Conservation (phyloP, 1,140 invertebrate species). For the Leptinotarsa texana region DNA sequence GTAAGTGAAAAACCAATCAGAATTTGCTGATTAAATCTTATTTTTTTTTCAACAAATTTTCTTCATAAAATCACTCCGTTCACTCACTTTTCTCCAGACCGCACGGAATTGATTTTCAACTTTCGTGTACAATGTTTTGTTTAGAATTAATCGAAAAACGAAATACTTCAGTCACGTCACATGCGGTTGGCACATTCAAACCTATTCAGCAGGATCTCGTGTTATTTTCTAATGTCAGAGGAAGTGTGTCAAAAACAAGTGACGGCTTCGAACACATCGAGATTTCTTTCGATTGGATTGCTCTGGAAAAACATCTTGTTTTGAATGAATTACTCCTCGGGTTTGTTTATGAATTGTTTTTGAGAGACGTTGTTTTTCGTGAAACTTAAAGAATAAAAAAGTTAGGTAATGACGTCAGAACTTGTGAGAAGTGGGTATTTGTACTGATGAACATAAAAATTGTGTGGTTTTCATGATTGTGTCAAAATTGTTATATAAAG, state of each 20-base stretch:
- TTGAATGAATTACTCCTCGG: background rate
- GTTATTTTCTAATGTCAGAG: constrained; percentile 20
- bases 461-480: no score
- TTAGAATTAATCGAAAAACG: constrained; percentile 10
- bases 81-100: background rate
- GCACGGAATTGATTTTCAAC: constrained; percentile 2
- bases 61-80: background rate
- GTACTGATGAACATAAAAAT: no score
- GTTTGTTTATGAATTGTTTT: no score
- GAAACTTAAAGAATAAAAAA: no score
- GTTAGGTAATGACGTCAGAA: no score
- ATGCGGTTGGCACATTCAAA: constrained; percentile 5
- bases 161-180: constrained; percentile 15
- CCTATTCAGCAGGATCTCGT: background rate
- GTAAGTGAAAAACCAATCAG: no score
- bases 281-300: background rate
- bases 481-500: no score
- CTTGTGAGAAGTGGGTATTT: no score
- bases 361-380: no score
- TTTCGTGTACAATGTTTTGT: constrained; percentile 19
- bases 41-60: background rate
- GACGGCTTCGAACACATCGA: constrained; percentile 16
- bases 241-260: constrained; percentile 24
- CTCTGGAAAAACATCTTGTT: background rate
- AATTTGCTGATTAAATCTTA: no score